Conservation (phyloP, 2,888 invertebrate genomes). For the Limnephilus lunatus region DNA sequence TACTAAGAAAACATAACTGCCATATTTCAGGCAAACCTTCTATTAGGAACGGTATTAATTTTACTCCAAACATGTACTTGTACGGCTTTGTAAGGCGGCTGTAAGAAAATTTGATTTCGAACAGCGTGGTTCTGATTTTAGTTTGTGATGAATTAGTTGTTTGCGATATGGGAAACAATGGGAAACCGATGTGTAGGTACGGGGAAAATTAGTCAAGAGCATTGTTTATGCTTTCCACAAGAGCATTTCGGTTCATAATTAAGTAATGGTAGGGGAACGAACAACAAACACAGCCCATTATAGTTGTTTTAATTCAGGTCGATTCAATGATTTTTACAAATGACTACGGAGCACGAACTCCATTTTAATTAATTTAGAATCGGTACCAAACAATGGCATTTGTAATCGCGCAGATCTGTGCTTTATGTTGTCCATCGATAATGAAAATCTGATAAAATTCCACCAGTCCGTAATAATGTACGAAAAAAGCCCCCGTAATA, state of each 20-base stretch:
- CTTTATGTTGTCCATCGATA: neutral
- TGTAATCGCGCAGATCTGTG: neutral
- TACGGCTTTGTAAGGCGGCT: neutral
- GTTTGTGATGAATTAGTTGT: constrained; percentile 20
- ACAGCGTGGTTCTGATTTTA: neutral
- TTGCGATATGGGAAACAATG: constrained; percentile 5
- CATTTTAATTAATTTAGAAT: constrained; percentile 26
- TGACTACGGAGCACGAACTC: constrained; percentile 20
- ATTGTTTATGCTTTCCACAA: constrained; percentile 18
- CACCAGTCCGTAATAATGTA: neutral
- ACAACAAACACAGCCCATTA: constrained; percentile 20
- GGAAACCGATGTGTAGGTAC: neutral
- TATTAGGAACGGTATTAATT: neutral
- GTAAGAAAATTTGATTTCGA: neutral
- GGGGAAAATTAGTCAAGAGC: constrained; percentile 10
- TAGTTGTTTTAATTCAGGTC: constrained; percentile 6
- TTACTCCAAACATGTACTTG: neutral
- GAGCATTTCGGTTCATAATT: constrained; percentile 20
- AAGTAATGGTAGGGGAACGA: constrained; percentile 22
- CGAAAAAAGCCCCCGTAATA: neutral
- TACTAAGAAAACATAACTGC: neutral
- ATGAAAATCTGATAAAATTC: neutral
- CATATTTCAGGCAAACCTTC: neutral
- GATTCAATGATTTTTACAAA: constrained; percentile 43
- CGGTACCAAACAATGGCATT: neutral